phyloP scores from a whole-genome alignment of 1,140 invertebrate species.

The Aphaenogaster ashmeadi region DNA sequence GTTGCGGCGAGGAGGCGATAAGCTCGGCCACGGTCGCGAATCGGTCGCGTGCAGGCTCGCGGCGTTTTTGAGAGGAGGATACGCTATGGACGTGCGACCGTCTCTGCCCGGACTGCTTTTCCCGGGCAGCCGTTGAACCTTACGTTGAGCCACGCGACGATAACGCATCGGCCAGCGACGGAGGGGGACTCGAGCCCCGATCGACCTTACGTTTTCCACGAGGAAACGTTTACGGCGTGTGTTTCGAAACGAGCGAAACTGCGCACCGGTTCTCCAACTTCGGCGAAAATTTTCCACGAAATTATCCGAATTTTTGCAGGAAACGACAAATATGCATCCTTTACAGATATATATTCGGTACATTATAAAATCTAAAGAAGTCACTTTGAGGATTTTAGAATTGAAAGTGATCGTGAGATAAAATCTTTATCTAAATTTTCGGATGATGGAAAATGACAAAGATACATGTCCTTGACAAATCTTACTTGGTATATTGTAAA shows the following conservation, averaged over 20 bases:
- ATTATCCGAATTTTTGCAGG: not conserved
- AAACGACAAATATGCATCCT: too few relatives aligned
- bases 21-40: slow-evolving; percentile 6
- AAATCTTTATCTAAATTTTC: too few relatives aligned
- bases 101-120: not conserved
- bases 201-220: not conserved
- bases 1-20: slow-evolving; percentile 27
- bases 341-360: too few relatives aligned
- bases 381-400: not conserved
- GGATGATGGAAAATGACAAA: too few relatives aligned
- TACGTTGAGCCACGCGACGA: not conserved
- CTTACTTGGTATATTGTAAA: too few relatives aligned
- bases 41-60: not conserved
- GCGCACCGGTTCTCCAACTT: not conserved
- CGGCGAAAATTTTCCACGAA: not conserved
- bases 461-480: too few relatives aligned
- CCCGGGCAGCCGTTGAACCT: not conserved
- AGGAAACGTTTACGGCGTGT: not conserved
- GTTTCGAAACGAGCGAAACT: not conserved
- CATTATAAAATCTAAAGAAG: not conserved
- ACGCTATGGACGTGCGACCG: not conserved
- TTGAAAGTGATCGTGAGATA: too few relatives aligned
- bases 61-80: not conserved
- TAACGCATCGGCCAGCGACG: not conserved
- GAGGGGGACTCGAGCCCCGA: not conserved